These are phyloP conservation scores for Ectropis crepuscularia DNA, from an alignment of 2,888 invertebrate species.

Conservation along the genomic window DNA sequence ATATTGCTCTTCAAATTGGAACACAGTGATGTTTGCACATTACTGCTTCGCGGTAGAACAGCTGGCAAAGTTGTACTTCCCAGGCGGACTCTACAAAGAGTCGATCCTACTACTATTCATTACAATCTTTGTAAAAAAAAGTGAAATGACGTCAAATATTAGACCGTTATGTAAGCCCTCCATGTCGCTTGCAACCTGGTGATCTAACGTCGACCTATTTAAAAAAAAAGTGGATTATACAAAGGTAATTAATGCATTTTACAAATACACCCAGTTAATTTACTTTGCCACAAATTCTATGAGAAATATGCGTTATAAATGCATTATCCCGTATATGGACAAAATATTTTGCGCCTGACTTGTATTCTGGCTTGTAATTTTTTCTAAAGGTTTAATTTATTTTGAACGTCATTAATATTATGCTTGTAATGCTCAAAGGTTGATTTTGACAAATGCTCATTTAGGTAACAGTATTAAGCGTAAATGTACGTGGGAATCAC, in stretches of 20 bases:
- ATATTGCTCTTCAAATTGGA: too few species aligned
- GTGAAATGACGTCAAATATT: too few species aligned
- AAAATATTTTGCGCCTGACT: slow-evolving; percentile 45
- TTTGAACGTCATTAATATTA: slow-evolving; percentile 11
- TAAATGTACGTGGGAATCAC: neutral
- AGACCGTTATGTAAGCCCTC: too few species aligned
- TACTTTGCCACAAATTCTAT: slow-evolving; percentile 42
- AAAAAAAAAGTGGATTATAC: slow-evolving; percentile 11
- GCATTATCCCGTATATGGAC: slow-evolving; percentile 43
- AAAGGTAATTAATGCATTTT: slow-evolving; percentile 26
- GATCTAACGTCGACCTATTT: too few species aligned
- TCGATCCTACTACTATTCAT: too few species aligned
- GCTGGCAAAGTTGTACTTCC: too few species aligned
- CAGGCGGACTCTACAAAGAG: too few species aligned
- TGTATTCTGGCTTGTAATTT: too few species aligned
- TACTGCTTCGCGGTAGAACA: too few species aligned
- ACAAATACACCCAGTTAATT: slow-evolving; percentile 27
- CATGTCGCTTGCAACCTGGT: too few species aligned
- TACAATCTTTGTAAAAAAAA: too few species aligned
- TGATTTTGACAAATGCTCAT: slow-evolving; percentile 21
- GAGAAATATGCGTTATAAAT: slow-evolving; percentile 39
- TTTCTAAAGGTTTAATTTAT: slow-evolving; percentile 19
- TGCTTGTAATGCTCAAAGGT: slow-evolving; percentile 20
- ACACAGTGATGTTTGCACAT: too few species aligned
- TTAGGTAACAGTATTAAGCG: slow-evolving; percentile 8